Evolutionary conservation across 2,888 invertebrate species (phyloP), one percentile per base, ranked within the genome.

Genomic region (Eupithecia inturbata): DNA sequence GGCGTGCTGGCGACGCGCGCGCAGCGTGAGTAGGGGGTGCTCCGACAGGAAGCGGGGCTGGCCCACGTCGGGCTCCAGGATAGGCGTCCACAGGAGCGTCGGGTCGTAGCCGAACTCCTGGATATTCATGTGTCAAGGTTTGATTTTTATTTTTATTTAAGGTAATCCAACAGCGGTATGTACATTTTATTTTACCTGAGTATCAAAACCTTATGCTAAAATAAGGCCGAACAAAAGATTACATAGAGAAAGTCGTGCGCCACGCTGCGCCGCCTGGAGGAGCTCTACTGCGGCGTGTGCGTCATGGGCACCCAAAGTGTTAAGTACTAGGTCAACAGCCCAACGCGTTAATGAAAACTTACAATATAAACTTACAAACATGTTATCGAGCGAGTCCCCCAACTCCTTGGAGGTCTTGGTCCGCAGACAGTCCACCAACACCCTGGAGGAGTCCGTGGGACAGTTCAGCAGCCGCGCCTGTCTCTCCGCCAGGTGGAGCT

Each of bases 51-150:
- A 97, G 76, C 96, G 90, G 81, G 96, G 96, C 82, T 96, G 96
- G 0, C 96, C 96, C 77, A 95, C 95, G 83, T 96, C 95, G 0
- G 92, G 93, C 84, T 97, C 97, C 5, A 97, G 90, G 0, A 97
- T 95, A 0, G 96, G 96, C 31, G 88, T 86, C 96, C 96, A 97
- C 9, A 96, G 81, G 0, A 94, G 79, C 0, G 95, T 84, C 0
- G 96, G 95, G 83, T 96, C 95, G 68, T 85, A 89, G 36, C 92
- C 92, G 83, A 95, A 96, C 80, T 95, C 95, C 96, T 96, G 41
- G 6, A 41, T 3, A 16, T 3, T 16, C 41, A 16, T 1, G 16
- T 41, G 16, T 41, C 41, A 41, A 41, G 41, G 1, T 41, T 39
- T 39, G 2, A n/a, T n/a, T n/a, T n/a, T n/a, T n/a, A n/a, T n/a